Conservation (phyloP, 1,140 invertebrate species). For the Steinernema feltiae region DNA sequence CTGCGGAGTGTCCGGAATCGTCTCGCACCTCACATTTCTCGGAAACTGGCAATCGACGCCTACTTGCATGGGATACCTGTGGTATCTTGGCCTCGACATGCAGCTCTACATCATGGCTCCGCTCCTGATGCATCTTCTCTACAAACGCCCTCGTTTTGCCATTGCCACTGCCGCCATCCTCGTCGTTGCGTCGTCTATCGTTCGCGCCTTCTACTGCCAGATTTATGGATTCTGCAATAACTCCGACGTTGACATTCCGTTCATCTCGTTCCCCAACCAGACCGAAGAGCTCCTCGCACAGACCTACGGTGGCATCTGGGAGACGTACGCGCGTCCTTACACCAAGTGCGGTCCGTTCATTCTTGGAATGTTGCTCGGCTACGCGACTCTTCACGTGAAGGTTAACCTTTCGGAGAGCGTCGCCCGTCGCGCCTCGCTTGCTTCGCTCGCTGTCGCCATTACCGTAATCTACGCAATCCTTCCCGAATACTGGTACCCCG, state of each 20-base stretch:
- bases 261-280: constrained; percentile 49
- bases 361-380: constrained; percentile 49
- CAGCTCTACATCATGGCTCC: constrained; percentile 53
- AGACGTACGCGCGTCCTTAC: constrained; percentile 52
- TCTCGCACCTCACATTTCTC: constrained; percentile 45
- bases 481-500: constrained; percentile 55
- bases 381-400: constrained; percentile 17
- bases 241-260: constrained; percentile 55
- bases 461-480: constrained; percentile 50
- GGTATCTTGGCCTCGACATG: constrained; percentile 55
- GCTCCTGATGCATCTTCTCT: constrained; percentile 45
- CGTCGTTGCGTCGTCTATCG: constrained; percentile 34
- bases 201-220: constrained; percentile 48
- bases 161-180: constrained; percentile 26
- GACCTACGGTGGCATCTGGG: constrained; percentile 49
- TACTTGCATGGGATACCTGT: constrained; percentile 55
- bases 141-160: constrained; percentile 26
- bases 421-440: constrained; percentile 21
- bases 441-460: constrained; percentile 26
- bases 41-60: constrained; percentile 48
- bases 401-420: not conserved
- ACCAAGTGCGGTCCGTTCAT: constrained; percentile 55
- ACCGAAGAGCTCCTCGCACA: constrained; percentile 15
- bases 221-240: constrained; percentile 53
- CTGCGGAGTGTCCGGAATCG: constrained; percentile 41